These are phyloP conservation scores for Colletes collaris DNA, from an alignment of 2,888 invertebrate species.

Conservation along the genomic window DNA sequence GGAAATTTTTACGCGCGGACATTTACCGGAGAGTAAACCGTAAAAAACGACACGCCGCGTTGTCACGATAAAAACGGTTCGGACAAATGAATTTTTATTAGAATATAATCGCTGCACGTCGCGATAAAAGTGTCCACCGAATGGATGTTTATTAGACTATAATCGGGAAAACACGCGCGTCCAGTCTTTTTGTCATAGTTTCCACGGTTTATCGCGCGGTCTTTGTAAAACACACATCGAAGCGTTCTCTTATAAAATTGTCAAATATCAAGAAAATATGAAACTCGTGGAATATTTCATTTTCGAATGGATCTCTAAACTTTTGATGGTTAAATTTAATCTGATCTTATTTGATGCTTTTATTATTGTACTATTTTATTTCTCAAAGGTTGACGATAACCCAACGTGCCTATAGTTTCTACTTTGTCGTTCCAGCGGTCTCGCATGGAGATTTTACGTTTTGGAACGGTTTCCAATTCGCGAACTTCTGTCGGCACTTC, in stretches of 20 bases:
- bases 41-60: not conserved
- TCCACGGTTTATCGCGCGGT: conserved; percentile 11
- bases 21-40: not conserved
- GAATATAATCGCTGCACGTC: conserved; percentile 19
- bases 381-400: too few species aligned
- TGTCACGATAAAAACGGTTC: not conserved
- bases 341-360: too few species aligned
- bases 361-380: too few species aligned
- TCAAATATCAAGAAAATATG: not conserved
- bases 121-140: conserved; percentile 22
- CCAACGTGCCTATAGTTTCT: not conserved
- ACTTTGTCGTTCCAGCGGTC: not conserved
- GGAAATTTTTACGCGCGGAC: not conserved
- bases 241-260: conserved; percentile 16
- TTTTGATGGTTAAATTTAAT: too few species aligned
- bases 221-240: not conserved
- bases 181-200: conserved; percentile 1
- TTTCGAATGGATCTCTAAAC: too few species aligned
- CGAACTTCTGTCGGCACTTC: conserved; percentile 56
- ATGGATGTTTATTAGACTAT: conserved; percentile 36
- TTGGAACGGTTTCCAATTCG: conserved; percentile 44
- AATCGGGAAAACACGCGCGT: conserved; percentile 12
- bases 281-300: too few species aligned
- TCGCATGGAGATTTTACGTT: too few species aligned
- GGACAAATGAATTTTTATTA: conserved; percentile 32